Conservation (phyloP, 2,113 vertebrate species). For the Eidolon helvum region DNA sequence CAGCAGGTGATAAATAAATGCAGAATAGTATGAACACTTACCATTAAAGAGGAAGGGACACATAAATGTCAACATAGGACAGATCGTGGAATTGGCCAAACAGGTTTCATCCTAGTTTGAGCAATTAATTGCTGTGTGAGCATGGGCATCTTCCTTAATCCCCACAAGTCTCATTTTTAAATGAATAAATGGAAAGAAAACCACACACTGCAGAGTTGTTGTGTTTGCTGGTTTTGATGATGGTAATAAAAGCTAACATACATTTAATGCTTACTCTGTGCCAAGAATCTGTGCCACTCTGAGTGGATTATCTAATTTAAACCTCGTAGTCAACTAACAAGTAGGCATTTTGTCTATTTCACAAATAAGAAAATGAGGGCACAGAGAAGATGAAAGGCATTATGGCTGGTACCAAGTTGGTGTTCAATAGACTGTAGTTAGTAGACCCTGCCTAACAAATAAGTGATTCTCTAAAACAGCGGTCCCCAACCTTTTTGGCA, state of each 20-base stretch:
- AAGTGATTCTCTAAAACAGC: not conserved
- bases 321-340: not conserved
- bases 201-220: not conserved
- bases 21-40: not conserved
- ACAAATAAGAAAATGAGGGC: not conserved
- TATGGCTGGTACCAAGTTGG: not conserved
- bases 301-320: not conserved
- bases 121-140: not conserved
- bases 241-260: not conserved
- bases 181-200: not conserved
- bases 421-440: not conserved
- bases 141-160: not conserved
- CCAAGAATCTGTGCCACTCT: not conserved
- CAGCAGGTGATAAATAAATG: not conserved
- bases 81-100: not conserved
- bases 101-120: not conserved
- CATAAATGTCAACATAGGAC: not conserved
- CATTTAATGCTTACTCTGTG: not conserved
- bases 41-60: not conserved
- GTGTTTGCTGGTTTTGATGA: not conserved
- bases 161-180: not conserved
- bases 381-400: not conserved
- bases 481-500: too few relatives aligned
- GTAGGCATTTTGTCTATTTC: not conserved
- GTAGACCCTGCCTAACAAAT: not conserved